Evolutionary conservation across 2,888 invertebrate genomes (phyloP).

Genomic region (Eupithecia dodoneata): DNA sequence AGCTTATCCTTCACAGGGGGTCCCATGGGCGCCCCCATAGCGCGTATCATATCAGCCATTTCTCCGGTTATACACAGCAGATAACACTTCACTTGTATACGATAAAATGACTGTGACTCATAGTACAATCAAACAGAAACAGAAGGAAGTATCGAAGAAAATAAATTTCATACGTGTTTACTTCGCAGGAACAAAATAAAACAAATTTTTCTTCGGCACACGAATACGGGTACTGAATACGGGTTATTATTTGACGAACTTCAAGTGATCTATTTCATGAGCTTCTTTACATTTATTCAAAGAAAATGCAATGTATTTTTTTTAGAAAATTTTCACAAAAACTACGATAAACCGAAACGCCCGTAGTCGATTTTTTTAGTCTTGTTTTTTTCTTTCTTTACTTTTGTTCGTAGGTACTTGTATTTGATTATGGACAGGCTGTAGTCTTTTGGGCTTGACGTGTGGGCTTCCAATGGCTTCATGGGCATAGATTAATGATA

Average conservation of each 20-base stretch:
- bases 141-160: constrained; percentile 43
- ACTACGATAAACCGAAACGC: background rate
- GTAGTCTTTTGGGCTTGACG: background rate
- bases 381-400: background rate
- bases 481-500: too few species aligned
- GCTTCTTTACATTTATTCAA: background rate
- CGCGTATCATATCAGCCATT: constrained; percentile 89
- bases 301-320: constrained; percentile 2
- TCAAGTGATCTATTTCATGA: background rate
- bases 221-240: too few species aligned
- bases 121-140: constrained; percentile 58
- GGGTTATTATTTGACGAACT: background rate
- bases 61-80: constrained; percentile 45
- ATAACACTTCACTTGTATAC: constrained; percentile 45
- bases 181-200: constrained; percentile 55
- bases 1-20: constrained; percentile 89
- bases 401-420: background rate
- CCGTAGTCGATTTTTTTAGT: background rate
- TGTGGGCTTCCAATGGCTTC: too few species aligned
- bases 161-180: constrained; percentile 61
- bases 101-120: constrained; percentile 61
- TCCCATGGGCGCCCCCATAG: constrained; percentile 86
- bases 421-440: background rate
- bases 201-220: background rate
- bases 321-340: background rate